These are phyloP conservation scores for Spongilla lacustris DNA, from an alignment of 37 sponge, comb jelly and placozoan genomes.

Conservation along the genomic window DNA sequence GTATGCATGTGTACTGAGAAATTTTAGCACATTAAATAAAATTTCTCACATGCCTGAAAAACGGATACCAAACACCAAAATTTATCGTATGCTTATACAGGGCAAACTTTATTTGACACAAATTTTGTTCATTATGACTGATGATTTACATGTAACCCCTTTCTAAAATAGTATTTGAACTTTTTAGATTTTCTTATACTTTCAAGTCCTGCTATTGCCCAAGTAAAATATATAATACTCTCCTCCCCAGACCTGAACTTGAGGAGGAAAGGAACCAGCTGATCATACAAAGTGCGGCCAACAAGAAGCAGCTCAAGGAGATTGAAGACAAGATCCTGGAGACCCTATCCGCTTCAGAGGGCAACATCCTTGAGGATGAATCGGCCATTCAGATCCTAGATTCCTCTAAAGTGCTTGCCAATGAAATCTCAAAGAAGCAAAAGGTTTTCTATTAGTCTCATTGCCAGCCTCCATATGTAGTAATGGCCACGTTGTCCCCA, in stretches of 20 bases:
- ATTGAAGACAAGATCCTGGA: conserved; percentile 99
- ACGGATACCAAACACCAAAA: too few species aligned
- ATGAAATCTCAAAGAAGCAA: conserved; percentile 91
- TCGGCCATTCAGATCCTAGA: conserved; percentile 95
- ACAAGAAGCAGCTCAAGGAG: conserved; percentile 98
- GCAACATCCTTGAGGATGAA: conserved; percentile 99
- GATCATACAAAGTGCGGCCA: conserved; percentile 93
- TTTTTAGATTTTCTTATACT: too few species aligned
- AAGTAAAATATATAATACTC: background rate
- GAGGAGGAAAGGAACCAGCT: conserved; percentile 97
- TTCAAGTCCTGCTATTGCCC: too few species aligned
- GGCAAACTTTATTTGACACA: too few species aligned
- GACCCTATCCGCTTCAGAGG: conserved; percentile 97
- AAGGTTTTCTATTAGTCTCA: conserved; percentile 32
- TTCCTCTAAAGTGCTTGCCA: conserved; percentile 91
- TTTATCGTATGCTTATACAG: too few species aligned
- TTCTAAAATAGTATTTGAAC: too few species aligned
- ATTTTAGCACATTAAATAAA: too few species aligned
- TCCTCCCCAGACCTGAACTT: conserved; percentile 87
- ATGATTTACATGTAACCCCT: too few species aligned
- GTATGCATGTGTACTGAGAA: background rate
- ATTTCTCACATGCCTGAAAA: too few species aligned
- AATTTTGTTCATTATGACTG: too few species aligned
- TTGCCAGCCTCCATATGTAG: background rate
- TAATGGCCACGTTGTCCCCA: background rate